Evolutionary conservation across 2,888 invertebrate genomes (phyloP), one percentile per base, ranked within the genome.

Genomic region (Automeris io): DNA sequence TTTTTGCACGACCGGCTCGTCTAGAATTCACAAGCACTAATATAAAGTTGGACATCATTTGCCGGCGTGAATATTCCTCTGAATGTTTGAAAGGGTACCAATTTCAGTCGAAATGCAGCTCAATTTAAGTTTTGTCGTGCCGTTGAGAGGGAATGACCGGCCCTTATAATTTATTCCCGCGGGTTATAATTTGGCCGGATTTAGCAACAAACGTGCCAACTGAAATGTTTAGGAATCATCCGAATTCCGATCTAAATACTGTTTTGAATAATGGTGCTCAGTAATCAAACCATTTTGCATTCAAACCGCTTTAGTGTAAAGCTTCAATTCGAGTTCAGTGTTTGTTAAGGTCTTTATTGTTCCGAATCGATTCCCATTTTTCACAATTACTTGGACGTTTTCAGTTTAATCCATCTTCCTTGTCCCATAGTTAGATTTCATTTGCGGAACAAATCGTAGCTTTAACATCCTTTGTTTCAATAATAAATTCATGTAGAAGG

Each of bases 311-410:
- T 19, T 7, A 33, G 33, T 36, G 41, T 55, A 57, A 53, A 58
- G 53, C 53, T 50, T 47, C 60, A 52, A 57, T 55, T 36, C 46
- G 47, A 39, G 44, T 56, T 45, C 41, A 46, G 44, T 46, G 47
- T 26, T 19, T 8, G 8, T 19, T 21, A 12, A 24, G 67, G 60
- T 68, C 70, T 74, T 75, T 73, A 70, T 71, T 70, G 72, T 64
- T 64, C 57, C 49, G 53, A 58, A 70, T 62, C 65, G 71, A 69
- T 70, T 67, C 79, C 49, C 82, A 82, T 82, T 83, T 80, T 82
- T 83, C 82, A 79, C 83, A 83, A 82, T 83, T 83, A 82, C 80
- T 78, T 64, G 73, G 80, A 80, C 77, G 66, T 78, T 79, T 73
- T 61, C 70, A 61, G 74, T 70, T 73, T 79, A 80, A 82, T 82